Evolutionary conservation across 2,888 invertebrate genomes (phyloP).

Genomic region (Idaea aversata): DNA sequence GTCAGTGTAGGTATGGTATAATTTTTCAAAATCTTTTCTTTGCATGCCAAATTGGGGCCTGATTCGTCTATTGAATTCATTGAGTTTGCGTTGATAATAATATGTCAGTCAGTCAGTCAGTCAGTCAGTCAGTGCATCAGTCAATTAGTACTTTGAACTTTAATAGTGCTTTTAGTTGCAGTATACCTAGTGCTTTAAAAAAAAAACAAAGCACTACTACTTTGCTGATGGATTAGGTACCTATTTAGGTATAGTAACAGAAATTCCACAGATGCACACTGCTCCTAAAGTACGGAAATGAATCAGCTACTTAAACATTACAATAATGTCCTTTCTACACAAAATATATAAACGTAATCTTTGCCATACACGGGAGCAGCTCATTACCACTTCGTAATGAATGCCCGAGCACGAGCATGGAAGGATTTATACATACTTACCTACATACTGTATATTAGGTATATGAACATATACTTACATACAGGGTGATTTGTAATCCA

Average conservation of each 20-base stretch:
- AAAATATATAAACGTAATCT: conserved; percentile 27
- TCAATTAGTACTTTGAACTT: no score
- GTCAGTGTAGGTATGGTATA: no score
- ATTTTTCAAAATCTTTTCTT: no score
- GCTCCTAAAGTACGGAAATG: not conserved
- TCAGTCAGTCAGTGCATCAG: no score
- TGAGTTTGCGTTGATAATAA: no score
- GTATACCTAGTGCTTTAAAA: no score
- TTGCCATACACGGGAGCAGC: conserved; percentile 41
- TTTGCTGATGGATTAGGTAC: no score
- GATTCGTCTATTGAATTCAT: no score
- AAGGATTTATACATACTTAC: not conserved
- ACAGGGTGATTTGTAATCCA: conserved; percentile 20
- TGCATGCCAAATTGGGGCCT: not conserved
- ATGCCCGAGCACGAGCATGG: conserved; percentile 56
- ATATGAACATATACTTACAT: conserved; percentile 2
- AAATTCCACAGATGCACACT: conserved; percentile 5
- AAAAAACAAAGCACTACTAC: no score
- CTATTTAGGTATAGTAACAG: no score
- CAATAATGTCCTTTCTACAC: not conserved
- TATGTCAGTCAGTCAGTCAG: no score
- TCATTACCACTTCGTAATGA: conserved; percentile 64
- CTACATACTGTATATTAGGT: conserved; percentile 14
- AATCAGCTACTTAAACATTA: not conserved
- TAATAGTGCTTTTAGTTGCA: no score